Conservation (phyloP, 2,797 vertebrate genomes). For the Galago senegalensis region DNA sequence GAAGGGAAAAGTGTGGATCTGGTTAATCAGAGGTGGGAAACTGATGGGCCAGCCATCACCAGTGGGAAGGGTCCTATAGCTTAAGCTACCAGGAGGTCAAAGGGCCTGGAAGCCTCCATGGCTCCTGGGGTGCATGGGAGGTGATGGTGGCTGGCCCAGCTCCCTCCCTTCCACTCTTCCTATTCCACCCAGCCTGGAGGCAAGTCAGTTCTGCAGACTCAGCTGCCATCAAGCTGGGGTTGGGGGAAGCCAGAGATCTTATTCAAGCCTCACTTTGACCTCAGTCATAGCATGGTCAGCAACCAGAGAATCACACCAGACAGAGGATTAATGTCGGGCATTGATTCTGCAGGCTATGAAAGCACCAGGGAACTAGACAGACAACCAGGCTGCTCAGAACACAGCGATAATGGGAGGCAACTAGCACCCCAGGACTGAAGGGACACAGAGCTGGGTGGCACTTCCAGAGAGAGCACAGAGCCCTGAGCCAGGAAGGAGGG, state of each 20-base stretch:
- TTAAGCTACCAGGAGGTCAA: no score
- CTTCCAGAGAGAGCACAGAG: neutral
- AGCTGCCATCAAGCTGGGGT: fast-evolving
- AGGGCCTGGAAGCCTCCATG: no score
- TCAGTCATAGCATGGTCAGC: neutral
- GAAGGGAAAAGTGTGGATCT: neutral
- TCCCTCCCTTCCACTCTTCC: neutral
- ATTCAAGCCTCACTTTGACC: neutral
- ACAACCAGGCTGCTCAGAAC: neutral
- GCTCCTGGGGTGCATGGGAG: neutral
- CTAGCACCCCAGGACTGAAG: neutral
- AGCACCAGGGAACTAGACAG: neutral
- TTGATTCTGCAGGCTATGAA: neutral
- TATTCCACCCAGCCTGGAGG: no score
- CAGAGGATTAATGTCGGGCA: neutral
- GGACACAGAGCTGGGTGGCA: neutral
- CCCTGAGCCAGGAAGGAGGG: no score
- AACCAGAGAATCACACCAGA: neutral
- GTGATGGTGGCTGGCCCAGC: neutral
- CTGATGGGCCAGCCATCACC: fast-evolving
- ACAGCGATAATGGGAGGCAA: neutral
- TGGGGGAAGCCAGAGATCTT: neutral
- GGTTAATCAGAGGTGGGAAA: neutral
- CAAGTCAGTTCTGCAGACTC: neutral
- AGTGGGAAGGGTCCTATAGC: neutral